Base-by-base conservation (phyloP, 2,113 vertebrate genomes). In the Ailurus styani region DNA sequence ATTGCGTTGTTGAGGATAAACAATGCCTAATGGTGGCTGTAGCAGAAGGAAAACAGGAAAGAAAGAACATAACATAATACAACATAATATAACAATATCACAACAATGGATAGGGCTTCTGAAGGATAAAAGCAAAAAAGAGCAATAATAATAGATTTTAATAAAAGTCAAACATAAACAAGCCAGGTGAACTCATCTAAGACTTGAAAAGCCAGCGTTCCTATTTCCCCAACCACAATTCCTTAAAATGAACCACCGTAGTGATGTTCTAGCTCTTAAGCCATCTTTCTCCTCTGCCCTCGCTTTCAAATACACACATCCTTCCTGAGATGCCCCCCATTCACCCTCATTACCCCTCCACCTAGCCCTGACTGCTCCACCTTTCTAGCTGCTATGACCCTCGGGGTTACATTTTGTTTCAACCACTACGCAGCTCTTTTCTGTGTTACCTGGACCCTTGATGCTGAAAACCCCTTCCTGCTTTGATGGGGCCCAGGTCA, bases 401-500 rank as follows among this genome's bases (percentile, higher is more conserved):
- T 84, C 7, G 5, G 50, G 1, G 14, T 60, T 77, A 15, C 60
- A 40, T 52, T 89, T 42, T 47, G 21, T 23, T 87, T 57, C 70
- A 15, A 54, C 54, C 29, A 3, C 73, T n/a, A 1, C 34, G 21
- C 20, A 34, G 66, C 82, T 77, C 73, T 31, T 15, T 37, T 93
- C 82, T 75, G 55, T 77, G 79, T 87, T 68, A 45, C 21, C 40
- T 72, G 52, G 55, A 50, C 42, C n/a, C 52, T 37, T 1, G 8
- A 42, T 2, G 6, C n/a, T 31, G 47, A 78, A 84, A 31, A 54
- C 11, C 42, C 66, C 55, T 87, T 60, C 90, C 84, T 68, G 89
- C 97, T 97, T 96, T 88, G 90, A 97, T 88, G 90, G 77, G 45
- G 23, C 13, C 83, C 81, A 73, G 75, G 77, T 55, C 90, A 82